A percentile compares a stretch with the other conserved stretches of the same genome.
phyloP scores from a whole-genome alignment of 2,797 vertebrate species.

The Tamandua tetradactyla region DNA sequence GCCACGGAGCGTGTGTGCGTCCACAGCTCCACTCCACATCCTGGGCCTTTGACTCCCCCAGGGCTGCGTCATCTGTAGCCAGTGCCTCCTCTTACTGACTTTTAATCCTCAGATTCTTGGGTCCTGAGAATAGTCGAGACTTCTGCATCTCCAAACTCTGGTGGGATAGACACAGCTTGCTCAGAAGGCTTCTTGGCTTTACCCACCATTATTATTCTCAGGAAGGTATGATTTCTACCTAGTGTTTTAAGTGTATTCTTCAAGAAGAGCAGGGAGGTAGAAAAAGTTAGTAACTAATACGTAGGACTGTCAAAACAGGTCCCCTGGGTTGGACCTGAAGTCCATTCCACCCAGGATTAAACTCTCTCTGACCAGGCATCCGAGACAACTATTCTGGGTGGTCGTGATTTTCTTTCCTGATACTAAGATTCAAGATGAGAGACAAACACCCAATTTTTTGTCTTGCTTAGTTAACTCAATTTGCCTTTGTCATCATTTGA shows the following conservation, averaged over 20 bases:
- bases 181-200: background rate
- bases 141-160: background rate
- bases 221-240: background rate
- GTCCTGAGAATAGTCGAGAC: background rate
- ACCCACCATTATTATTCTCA: background rate
- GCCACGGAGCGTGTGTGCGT: rapidly evolving
- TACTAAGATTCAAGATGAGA: conserved; percentile 30
- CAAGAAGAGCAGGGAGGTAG: background rate
- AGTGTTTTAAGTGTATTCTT: background rate
- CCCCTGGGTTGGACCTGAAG: background rate
- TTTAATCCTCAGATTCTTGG: background rate
- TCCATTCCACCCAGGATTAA: no score
- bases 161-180: background rate
- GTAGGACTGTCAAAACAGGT: background rate
- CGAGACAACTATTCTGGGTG: background rate
- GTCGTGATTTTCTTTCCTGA: background rate
- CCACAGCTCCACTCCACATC: background rate
- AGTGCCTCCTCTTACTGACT: background rate
- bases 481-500: background rate
- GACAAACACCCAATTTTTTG: background rate
- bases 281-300: background rate
- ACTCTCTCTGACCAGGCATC: background rate
- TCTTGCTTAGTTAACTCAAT: background rate
- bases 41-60: background rate
- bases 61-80: no score